These are phyloP conservation scores for Apodemia zela DNA, from an alignment of 2,888 invertebrate genomes.

Conservation along the genomic window DNA sequence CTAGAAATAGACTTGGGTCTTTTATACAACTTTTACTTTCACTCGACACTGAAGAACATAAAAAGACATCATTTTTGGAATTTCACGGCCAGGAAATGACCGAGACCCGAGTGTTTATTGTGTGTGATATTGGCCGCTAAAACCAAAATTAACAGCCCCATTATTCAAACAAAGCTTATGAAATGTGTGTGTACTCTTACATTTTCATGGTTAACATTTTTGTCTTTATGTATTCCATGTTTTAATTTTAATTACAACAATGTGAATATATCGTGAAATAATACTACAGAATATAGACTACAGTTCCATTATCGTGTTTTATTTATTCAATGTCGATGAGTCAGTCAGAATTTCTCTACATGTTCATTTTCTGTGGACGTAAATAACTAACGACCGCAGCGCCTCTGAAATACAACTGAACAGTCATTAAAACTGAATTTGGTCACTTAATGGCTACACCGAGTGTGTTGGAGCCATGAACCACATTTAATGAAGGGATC, in stretches of 20 bases:
- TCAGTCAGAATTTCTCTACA: not conserved
- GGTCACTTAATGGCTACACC: conserved; percentile 59
- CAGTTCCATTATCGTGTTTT: not conserved
- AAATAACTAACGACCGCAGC: not conserved
- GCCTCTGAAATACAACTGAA: conserved; percentile 45
- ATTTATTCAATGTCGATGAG: not conserved
- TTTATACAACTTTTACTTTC: conserved; percentile 18
- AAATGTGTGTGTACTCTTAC: not conserved
- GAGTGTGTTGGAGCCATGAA: conserved; percentile 41
- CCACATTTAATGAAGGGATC: conserved; percentile 36
- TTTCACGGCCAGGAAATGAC: not conserved
- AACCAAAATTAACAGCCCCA: not conserved
- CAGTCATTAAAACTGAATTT: conserved; percentile 53
- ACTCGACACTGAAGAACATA: not conserved
- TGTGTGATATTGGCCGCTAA: not conserved
- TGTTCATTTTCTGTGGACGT: not conserved
- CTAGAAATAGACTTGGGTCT: conserved; percentile 20
- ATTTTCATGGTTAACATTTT: not conserved
- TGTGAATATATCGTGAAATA: too few species aligned
- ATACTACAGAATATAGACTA: too few species aligned
- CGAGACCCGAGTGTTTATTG: not conserved
- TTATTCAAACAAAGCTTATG: not conserved
- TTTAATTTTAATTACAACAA: too few species aligned
- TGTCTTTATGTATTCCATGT: too few species aligned
- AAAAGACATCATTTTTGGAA: not conserved